Percentiles rank a stretch among this genome's conserved stretches.
phyloP scores from a whole-genome alignment of 1,140 invertebrate species.

The Musca domestica region DNA sequence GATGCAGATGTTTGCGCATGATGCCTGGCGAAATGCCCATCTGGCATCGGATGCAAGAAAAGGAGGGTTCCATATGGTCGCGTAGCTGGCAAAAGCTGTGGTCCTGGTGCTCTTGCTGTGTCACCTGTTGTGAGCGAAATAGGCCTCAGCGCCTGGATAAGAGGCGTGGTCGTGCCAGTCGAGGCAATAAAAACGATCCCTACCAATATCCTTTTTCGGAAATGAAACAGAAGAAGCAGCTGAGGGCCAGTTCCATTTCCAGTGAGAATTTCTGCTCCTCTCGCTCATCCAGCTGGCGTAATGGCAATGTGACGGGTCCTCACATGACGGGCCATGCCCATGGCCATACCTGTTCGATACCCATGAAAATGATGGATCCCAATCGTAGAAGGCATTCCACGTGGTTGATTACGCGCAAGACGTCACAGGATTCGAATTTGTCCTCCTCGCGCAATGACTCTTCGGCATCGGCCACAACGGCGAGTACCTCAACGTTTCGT shows the following conservation, averaged over 20 bases:
- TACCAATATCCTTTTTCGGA: slow-evolving; percentile 80
- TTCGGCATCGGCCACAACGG: slow-evolving; percentile 76
- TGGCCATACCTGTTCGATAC: slow-evolving; percentile 69
- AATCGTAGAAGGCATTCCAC: slow-evolving; percentile 72
- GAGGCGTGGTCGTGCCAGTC: slow-evolving; percentile 39
- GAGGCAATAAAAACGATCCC: slow-evolving; percentile 59
- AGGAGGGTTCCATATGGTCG: slow-evolving; percentile 32
- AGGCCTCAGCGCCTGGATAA: slow-evolving; percentile 25
- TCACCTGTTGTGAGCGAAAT: slow-evolving; percentile 32
- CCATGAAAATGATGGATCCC: slow-evolving; percentile 68
- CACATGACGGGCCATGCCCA: slow-evolving; percentile 24
- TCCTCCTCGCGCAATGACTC: slow-evolving; percentile 86
- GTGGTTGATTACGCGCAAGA: slow-evolving; percentile 84
- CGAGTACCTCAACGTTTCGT: slow-evolving; percentile 81
- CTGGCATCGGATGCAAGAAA: slow-evolving; percentile 49
- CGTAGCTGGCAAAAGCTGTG: slow-evolving; percentile 30
- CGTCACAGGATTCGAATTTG: slow-evolving; percentile 85
- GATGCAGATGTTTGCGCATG: slow-evolving; percentile 64
- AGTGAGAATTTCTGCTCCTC: slow-evolving; percentile 88
- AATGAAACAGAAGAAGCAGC: slow-evolving; percentile 68
- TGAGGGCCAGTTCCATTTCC: slow-evolving; percentile 76
- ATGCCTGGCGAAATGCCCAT: slow-evolving; percentile 63
- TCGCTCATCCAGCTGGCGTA: slow-evolving; percentile 75
- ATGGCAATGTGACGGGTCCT: slow-evolving; percentile 62
- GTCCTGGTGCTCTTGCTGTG: slow-evolving; percentile 39